Percentiles rank a stretch among this genome's conserved stretches.
Conservation (phyloP, 2,888 invertebrate genomes). For the Chamaedrilus cognettii region DNA sequence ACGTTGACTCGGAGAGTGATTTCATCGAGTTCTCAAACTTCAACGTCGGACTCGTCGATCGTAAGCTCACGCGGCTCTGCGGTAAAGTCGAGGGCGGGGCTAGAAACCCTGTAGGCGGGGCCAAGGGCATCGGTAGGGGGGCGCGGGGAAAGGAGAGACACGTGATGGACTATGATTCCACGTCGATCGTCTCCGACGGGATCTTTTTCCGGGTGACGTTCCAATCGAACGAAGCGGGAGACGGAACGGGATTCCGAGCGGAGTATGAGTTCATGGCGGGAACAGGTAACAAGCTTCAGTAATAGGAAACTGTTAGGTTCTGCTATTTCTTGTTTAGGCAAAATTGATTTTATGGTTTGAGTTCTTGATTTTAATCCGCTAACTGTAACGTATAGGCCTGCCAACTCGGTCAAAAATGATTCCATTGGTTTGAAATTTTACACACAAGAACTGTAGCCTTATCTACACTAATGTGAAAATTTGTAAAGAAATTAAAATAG, state of each 20-base stretch:
- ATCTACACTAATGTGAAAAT: too few species aligned
- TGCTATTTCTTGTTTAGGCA: too few species aligned
- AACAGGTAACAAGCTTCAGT: too few species aligned
- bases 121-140: constrained; percentile 56
- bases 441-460: too few species aligned
- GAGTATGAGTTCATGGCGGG: constrained; percentile 75
- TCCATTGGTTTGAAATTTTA: too few species aligned
- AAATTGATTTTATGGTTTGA: too few species aligned
- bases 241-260: constrained; percentile 92
- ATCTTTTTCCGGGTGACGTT: constrained; percentile 95
- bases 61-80: constrained; percentile 86
- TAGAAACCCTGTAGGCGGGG: constrained; percentile 5
- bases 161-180: too few species aligned
- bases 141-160: constrained; percentile 59
- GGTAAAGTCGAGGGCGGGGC: constrained; percentile 64
- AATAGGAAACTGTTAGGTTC: too few species aligned
- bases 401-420: too few species aligned
- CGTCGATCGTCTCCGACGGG: constrained; percentile 67
- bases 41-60: constrained; percentile 74
- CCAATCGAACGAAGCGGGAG: constrained; percentile 88
- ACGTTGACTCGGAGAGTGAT: constrained; percentile 87
- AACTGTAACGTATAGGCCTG: too few species aligned
- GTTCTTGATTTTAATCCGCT: too few species aligned
- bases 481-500: too few species aligned
- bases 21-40: constrained; percentile 97